A percentile compares a stretch with the other conserved stretches of the same genome.
phyloP scores from a whole-genome alignment of 2,113 vertebrate species.

The Rutilus rutilus region DNA sequence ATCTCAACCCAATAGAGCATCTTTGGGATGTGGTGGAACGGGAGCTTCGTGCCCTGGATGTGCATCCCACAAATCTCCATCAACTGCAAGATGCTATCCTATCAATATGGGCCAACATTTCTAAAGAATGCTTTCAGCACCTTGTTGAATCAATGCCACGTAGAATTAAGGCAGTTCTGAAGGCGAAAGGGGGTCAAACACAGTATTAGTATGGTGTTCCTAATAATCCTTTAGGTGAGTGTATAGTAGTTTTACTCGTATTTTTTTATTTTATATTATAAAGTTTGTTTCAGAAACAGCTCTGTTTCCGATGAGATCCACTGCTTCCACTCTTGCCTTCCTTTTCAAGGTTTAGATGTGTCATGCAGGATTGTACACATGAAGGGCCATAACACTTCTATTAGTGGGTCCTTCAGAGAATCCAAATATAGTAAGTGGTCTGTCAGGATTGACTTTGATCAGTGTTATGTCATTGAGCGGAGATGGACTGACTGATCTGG shows the following conservation, averaged over 20 bases:
- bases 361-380: neutral
- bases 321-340: neutral
- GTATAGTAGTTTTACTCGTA: neutral
- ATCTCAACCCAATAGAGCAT: too few species aligned
- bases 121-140: too few species aligned
- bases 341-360: neutral
- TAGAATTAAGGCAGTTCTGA: too few species aligned
- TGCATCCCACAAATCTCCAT: too few species aligned
- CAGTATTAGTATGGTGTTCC: too few species aligned
- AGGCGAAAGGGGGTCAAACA: too few species aligned
- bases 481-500: neutral
- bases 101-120: too few species aligned
- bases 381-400: neutral
- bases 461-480: neutral
- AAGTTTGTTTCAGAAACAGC: neutral
- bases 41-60: too few species aligned
- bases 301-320: neutral
- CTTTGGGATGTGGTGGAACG: too few species aligned
- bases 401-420: neutral
- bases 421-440: neutral
- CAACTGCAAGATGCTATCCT: too few species aligned
- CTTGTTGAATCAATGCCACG: too few species aligned
- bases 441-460: slow-evolving; percentile 42
- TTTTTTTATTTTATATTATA: neutral
- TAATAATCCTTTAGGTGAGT: too few species aligned